phyloP scores from a whole-genome alignment of 1,140 invertebrate genomes.

The Brachionus rubens region DNA sequence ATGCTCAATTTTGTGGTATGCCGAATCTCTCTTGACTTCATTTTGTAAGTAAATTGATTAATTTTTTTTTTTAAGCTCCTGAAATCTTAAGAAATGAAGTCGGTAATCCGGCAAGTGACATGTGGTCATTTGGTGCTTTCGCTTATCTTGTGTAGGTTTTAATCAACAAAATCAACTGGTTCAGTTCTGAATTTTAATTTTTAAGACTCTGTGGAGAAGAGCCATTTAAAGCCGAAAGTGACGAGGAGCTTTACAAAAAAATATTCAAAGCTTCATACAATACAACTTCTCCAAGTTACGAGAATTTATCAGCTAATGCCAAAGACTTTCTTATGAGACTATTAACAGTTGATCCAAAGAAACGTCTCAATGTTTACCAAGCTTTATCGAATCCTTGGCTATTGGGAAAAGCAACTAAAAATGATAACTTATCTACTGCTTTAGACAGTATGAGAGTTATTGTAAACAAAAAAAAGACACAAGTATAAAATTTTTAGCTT shows the following conservation, averaged over 20 bases:
- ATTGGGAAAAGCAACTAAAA: constrained; percentile 28
- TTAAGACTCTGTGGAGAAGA: constrained; percentile 30
- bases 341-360: constrained; percentile 19
- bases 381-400: constrained; percentile 26
- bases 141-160: constrained; percentile 19
- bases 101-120: constrained; percentile 38
- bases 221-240: constrained; percentile 34
- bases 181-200: not conserved
- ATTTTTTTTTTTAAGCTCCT: not conserved
- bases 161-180: not conserved
- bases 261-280: constrained; percentile 12
- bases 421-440: constrained; percentile 6
- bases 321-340: constrained; percentile 35
- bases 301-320: constrained; percentile 17
- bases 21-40: not conserved
- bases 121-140: constrained; percentile 40
- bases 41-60: not conserved
- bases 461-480: constrained; percentile 30
- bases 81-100: constrained; percentile 33
- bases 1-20: constrained; percentile 25
- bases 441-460: constrained; percentile 41
- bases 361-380: constrained; percentile 19
- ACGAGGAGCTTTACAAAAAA: constrained; percentile 44
- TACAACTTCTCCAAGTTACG: not conserved
- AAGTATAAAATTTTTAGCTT: too few species aligned